phyloP scores from a whole-genome alignment of 2,888 invertebrate species.

The Pristionchus exspectatus region DNA sequence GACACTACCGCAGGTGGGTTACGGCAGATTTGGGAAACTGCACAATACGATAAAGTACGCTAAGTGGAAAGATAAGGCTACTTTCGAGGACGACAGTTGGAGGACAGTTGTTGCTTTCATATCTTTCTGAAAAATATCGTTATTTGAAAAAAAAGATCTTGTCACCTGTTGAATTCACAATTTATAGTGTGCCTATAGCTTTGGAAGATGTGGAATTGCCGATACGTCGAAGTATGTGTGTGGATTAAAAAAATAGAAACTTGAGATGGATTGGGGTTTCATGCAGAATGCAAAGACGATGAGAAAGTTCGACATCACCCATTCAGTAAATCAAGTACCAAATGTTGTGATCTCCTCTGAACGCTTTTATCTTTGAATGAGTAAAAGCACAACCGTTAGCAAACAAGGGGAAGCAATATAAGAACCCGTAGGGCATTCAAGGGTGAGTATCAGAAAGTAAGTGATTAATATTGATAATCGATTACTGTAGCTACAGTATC shows the following conservation, averaged over 20 bases:
- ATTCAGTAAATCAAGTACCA: neutral
- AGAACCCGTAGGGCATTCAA: neutral
- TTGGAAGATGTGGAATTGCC: too few species aligned
- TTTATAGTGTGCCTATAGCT: too few species aligned
- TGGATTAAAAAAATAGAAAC: too few species aligned
- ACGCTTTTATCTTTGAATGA: neutral
- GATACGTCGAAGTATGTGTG: too few species aligned
- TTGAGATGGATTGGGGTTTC: neutral
- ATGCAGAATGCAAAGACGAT: neutral
- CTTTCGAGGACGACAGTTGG: too few species aligned
- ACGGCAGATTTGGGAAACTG: neutral
- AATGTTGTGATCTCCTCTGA: neutral
- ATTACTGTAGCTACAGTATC: neutral
- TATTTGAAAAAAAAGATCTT: too few species aligned
- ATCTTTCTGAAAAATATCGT: too few species aligned
- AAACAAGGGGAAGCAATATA: neutral
- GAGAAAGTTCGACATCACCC: neutral
- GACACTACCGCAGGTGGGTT: conserved; percentile 27
- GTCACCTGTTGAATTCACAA: too few species aligned
- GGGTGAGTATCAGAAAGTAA: conserved; percentile 22
- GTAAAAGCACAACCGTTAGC: neutral
- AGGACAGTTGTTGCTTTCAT: too few species aligned
- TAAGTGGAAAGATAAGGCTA: too few species aligned
- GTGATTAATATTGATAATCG: neutral
- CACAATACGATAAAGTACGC: too few species aligned